A percentile compares a stretch with the other conserved stretches of the same genome.
These are phyloP conservation scores for Plodia interpunctella DNA, from an alignment of 1,140 invertebrate genomes.

Conservation along the genomic window DNA sequence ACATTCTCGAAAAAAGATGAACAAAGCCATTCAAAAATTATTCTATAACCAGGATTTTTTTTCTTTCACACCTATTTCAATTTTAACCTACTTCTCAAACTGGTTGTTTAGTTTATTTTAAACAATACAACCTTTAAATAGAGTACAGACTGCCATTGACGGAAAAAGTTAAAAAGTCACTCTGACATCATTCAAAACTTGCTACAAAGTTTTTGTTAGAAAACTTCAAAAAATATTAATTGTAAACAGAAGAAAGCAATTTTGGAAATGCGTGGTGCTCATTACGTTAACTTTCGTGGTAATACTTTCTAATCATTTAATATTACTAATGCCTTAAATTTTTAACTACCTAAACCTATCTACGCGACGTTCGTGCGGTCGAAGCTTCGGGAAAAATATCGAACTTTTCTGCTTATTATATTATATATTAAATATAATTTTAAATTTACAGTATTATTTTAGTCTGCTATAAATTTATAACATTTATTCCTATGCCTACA, in stretches of 20 bases:
- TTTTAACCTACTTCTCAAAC: too few species aligned
- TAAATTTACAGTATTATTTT: constrained; percentile 7
- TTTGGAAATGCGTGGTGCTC: constrained; percentile 39
- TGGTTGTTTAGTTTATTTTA: neutral
- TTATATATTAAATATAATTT: neutral
- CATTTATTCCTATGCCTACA: constrained; percentile 19
- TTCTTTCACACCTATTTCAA: too few species aligned
- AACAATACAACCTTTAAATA: constrained; percentile 7
- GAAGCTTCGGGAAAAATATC: neutral
- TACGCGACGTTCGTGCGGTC: neutral
- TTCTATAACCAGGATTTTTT: too few species aligned
- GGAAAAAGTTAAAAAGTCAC: constrained; percentile 25
- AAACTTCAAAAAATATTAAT: constrained; percentile 22
- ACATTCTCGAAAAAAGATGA: too few species aligned
- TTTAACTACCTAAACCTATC: neutral
- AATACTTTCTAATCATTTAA: constrained; percentile 2
- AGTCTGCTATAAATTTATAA: constrained; percentile 13
- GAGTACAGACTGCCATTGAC: neutral
- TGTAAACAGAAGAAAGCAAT: constrained; percentile 14
- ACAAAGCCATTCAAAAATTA: too few species aligned
- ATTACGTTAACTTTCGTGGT: constrained; percentile 16
- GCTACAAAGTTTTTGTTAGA: constrained; percentile 32
- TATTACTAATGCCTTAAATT: neutral
- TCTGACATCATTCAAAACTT: constrained; percentile 32
- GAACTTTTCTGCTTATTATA: constrained; percentile 4